These are phyloP conservation scores for Erebia epiphron DNA, from an alignment of 2,888 invertebrate genomes.

Conservation along the genomic window DNA sequence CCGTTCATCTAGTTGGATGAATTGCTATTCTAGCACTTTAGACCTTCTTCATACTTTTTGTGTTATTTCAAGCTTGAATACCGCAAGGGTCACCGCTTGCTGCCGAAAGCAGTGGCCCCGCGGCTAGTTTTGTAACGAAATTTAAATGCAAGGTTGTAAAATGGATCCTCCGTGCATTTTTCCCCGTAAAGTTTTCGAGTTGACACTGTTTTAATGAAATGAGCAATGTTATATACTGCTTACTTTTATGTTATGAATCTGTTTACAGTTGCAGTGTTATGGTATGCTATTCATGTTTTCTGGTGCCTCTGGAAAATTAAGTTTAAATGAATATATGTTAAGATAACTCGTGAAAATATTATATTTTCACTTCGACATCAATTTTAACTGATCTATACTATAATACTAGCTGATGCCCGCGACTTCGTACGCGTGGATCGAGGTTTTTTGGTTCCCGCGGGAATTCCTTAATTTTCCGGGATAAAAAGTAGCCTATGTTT, in stretches of 20 bases:
- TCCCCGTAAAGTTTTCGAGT: slow-evolving; percentile 29
- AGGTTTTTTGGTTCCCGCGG: no score
- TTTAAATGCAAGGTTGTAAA: slow-evolving; percentile 26
- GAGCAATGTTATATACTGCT: slow-evolving; percentile 28
- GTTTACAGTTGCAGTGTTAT: slow-evolving; percentile 13
- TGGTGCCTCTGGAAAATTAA: neutral
- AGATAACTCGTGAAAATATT: neutral
- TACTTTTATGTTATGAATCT: slow-evolving; percentile 13
- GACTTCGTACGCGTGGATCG: no score
- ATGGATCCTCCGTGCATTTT: slow-evolving; percentile 33
- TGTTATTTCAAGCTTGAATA: no score
- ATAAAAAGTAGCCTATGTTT: no score
- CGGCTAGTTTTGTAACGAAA: slow-evolving; percentile 10
- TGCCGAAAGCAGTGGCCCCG: neutral
- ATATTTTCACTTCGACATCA: neutral
- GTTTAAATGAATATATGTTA: neutral
- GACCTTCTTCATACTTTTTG: no score
- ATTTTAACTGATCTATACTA: no score
- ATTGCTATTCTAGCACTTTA: no score
- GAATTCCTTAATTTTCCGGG: no score
- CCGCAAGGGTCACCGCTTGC: neutral
- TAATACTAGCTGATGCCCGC: no score
- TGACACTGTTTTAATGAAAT: slow-evolving; percentile 34
- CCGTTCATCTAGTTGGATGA: no score
- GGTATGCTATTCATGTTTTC: neutral